These are phyloP conservation scores for Buphagus erythrorhynchus DNA, from an alignment of 2,797 vertebrate genomes.

Conservation along the genomic window DNA sequence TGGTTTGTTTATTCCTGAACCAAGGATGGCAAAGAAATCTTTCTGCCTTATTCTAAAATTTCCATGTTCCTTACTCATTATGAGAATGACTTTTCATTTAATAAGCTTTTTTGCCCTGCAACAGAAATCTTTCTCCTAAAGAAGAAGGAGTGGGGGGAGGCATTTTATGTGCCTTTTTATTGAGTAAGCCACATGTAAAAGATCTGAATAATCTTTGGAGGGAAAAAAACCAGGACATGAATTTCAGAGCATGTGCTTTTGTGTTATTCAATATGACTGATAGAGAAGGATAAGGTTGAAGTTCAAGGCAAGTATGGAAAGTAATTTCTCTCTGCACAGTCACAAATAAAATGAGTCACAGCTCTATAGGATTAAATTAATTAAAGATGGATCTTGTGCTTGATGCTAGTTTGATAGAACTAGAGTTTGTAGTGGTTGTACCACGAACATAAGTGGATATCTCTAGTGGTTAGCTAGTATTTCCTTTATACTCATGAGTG, in stretches of 20 bases:
- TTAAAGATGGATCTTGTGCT: conserved; percentile 74
- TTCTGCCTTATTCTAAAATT: background rate
- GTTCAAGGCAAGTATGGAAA: conserved; percentile 73
- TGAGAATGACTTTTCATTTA: conserved; percentile 2
- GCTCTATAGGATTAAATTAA: conserved; percentile 75
- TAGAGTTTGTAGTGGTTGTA: conserved; percentile 69
- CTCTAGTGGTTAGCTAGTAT: conserved; percentile 71
- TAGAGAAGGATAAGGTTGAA: conserved; percentile 68
- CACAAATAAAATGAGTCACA: conserved; percentile 72
- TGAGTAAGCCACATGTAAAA: conserved; percentile 25
- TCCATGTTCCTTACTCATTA: background rate
- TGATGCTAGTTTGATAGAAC: conserved; percentile 71
- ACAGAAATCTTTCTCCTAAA: conserved; percentile 14
- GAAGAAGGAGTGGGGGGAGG: background rate
- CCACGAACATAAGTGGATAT: conserved; percentile 73
- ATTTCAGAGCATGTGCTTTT: conserved; percentile 65
- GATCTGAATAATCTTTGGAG: conserved; percentile 52
- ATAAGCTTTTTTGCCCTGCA: background rate
- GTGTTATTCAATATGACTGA: conserved; percentile 69
- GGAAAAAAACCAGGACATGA: background rate
- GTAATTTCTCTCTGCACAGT: conserved; percentile 70
- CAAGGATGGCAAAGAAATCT: background rate
- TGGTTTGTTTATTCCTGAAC: background rate
- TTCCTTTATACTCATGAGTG: conserved; percentile 68
- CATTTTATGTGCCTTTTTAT: conserved; percentile 15